Evolutionary conservation across 2,113 vertebrate genomes (phyloP).

Genomic region (Gasterosteus nipponicus): DNA sequence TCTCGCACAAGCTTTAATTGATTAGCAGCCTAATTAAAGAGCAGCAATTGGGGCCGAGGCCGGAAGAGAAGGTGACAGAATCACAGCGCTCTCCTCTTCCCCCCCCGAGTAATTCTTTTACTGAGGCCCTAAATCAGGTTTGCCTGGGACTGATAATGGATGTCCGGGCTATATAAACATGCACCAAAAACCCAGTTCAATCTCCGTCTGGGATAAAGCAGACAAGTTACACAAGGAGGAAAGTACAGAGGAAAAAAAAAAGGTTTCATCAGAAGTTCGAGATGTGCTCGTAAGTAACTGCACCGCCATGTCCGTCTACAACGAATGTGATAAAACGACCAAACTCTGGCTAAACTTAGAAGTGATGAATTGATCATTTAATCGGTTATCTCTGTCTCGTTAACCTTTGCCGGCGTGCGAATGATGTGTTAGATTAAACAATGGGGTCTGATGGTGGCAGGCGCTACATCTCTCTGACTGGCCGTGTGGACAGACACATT

Average conservation of each 20-base stretch:
- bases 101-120: constrained; percentile 56
- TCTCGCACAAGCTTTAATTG: constrained; percentile 54
- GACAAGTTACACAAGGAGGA: constrained; percentile 55
- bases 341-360: constrained; percentile 16
- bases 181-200: constrained; percentile 55
- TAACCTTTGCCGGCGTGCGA: constrained; percentile 67
- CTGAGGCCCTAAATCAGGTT: constrained; percentile 62
- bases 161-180: constrained; percentile 69
- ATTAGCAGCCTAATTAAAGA: constrained; percentile 66
- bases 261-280: constrained; percentile 19
- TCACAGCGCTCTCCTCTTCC: constrained; percentile 30
- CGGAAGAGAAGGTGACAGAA: constrained; percentile 44
- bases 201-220: constrained; percentile 57
- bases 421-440: constrained; percentile 65
- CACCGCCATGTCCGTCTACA: background rate
- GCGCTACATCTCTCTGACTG: constrained; percentile 52
- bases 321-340: constrained; percentile 8
- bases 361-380: constrained; percentile 60
- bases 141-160: constrained; percentile 70
- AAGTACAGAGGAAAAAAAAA: constrained; percentile 21
- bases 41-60: constrained; percentile 13
- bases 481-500: constrained; percentile 49
- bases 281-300: constrained; percentile 12
- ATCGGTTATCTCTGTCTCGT: constrained; percentile 57
- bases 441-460: constrained; percentile 39